A percentile compares a stretch with the other conserved stretches of the same genome.
phyloP scores from a whole-genome alignment of 2,888 invertebrate species.

The Eristalinus aeneus region DNA sequence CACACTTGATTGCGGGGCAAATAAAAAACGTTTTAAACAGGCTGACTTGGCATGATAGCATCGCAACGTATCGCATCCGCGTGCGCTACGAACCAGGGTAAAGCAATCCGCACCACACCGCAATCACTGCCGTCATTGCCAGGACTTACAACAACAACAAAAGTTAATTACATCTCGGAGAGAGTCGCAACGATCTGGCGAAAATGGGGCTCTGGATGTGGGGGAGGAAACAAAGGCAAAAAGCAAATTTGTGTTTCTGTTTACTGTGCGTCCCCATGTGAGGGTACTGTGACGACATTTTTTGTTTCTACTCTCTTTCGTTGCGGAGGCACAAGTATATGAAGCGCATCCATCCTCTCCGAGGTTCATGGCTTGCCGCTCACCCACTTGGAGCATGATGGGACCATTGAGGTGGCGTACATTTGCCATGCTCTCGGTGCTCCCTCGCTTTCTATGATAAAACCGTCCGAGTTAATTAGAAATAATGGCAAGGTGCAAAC shows the following conservation, averaged over 20 bases:
- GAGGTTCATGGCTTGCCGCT: background rate
- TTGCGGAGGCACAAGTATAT: background rate
- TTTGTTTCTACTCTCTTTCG: conserved; percentile 12
- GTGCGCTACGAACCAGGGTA: background rate
- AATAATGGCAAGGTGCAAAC: conserved; percentile 70
- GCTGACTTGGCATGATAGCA: conserved; percentile 49
- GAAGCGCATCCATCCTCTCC: conserved; percentile 59
- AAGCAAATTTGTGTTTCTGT: conserved; percentile 62
- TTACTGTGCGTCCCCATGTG: conserved; percentile 10
- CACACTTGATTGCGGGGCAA: conserved; percentile 63
- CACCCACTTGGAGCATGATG: conserved; percentile 13
- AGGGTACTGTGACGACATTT: conserved; percentile 37
- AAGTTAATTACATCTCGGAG: conserved; percentile 61
- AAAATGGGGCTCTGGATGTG: background rate
- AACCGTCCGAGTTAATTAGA: conserved; percentile 68
- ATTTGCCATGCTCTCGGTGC: conserved; percentile 24
- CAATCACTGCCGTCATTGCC: conserved; percentile 58
- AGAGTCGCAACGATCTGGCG: background rate
- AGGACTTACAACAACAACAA: conserved; percentile 65
- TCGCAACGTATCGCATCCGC: conserved; percentile 1
- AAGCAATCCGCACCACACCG: conserved; percentile 3
- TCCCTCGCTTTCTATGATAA: conserved; percentile 56
- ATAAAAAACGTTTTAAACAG: conserved; percentile 64
- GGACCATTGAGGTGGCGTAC: conserved; percentile 30
- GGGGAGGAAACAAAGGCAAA: conserved; percentile 54